Percentiles rank a stretch among this genome's conserved stretches.
Conservation (phyloP, 2,797 vertebrate species). For the Peromyscus eremicus region DNA sequence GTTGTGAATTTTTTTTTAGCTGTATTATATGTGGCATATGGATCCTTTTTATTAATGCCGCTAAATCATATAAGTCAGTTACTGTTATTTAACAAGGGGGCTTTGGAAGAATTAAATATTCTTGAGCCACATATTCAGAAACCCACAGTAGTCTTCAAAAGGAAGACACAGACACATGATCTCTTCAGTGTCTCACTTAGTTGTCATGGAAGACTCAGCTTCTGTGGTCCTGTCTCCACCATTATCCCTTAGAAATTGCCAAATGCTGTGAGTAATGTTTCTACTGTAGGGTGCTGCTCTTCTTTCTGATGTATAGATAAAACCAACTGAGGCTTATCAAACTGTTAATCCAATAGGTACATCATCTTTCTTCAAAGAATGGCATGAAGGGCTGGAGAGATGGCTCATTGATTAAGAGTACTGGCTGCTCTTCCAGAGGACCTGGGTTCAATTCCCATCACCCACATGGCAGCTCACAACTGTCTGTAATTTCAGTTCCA, state of each 20-base stretch:
- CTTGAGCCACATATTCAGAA: background rate
- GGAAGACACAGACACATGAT: background rate
- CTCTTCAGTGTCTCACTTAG: background rate
- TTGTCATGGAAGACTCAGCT: background rate
- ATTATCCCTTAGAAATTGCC: background rate
- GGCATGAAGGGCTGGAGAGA: no score
- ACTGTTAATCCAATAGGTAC: background rate
- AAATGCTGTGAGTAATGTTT: background rate
- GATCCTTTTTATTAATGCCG: conserved; percentile 2
- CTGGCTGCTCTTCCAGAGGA: no score
- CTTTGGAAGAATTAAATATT: conserved; percentile 41
- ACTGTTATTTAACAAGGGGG: background rate
- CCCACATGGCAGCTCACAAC: no score
- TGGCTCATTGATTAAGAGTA: no score
- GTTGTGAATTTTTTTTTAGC: background rate
- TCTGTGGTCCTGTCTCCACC: background rate
- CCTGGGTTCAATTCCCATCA: no score
- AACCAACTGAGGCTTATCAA: background rate
- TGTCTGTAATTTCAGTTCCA: no score
- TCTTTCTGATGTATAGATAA: background rate
- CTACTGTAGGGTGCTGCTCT: background rate
- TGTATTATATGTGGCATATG: background rate
- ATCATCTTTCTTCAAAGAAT: background rate
- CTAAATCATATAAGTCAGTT: background rate
- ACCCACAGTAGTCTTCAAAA: background rate